phyloP scores from a whole-genome alignment of 2,888 invertebrate species.

The Lamellibrachia columna region DNA sequence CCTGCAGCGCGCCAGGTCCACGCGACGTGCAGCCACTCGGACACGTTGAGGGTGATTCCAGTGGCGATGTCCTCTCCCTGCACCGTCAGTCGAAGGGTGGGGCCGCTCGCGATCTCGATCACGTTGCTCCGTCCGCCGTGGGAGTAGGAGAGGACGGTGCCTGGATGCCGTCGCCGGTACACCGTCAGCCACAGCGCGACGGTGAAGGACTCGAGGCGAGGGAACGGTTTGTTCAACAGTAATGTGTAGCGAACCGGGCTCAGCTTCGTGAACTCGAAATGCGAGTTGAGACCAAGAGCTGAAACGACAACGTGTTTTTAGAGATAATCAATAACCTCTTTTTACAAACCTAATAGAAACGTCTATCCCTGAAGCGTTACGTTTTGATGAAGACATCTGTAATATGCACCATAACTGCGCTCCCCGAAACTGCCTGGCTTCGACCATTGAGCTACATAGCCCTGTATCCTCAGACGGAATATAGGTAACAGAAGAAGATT shows the following conservation, averaged over 20 bases:
- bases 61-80: slow-evolving; percentile 46
- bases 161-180: slow-evolving; percentile 38
- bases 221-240: slow-evolving; percentile 59
- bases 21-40: slow-evolving; percentile 57
- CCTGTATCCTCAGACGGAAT: too few species aligned
- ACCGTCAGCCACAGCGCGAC: slow-evolving; percentile 61
- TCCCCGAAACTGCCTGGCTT: too few species aligned
- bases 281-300: slow-evolving; percentile 42
- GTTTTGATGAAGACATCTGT: too few species aligned
- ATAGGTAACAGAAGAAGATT: too few species aligned
- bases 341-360: too few species aligned
- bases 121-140: slow-evolving; percentile 43
- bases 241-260: slow-evolving; percentile 46
- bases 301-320: slow-evolving; percentile 24
- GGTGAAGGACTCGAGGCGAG: slow-evolving; percentile 56
- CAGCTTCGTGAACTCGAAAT: slow-evolving; percentile 38
- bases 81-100: slow-evolving; percentile 50
- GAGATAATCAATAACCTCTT: neutral
- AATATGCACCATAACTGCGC: too few species aligned
- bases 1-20: slow-evolving; percentile 57
- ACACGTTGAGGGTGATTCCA: slow-evolving; percentile 44
- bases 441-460: too few species aligned
- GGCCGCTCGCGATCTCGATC: slow-evolving; percentile 52
- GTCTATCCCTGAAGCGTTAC: too few species aligned
- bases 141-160: slow-evolving; percentile 42